phyloP scores from a whole-genome alignment of 1,140 invertebrate genomes.

The Panulirus ornatus region DNA sequence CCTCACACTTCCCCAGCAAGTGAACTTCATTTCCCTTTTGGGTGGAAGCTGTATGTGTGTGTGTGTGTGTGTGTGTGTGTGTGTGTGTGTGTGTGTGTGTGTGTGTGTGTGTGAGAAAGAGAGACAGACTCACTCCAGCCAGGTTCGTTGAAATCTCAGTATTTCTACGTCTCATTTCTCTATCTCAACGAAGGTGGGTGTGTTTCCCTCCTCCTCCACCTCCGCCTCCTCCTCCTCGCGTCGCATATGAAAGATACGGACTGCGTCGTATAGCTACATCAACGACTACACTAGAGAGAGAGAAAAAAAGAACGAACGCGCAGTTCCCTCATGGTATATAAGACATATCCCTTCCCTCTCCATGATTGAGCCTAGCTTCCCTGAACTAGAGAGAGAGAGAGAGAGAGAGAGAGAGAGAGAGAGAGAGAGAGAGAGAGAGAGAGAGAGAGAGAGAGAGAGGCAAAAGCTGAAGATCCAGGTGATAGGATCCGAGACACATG shows the following conservation, averaged over 20 bases:
- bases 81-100: too few relatives aligned
- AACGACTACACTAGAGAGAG: neutral
- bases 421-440: constrained; percentile 42
- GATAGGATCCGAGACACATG: neutral
- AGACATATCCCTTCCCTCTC: neutral
- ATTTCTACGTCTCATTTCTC: too few relatives aligned
- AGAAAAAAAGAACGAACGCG: neutral
- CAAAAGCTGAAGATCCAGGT: neutral
- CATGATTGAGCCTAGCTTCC: neutral
- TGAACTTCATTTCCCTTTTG: too few relatives aligned
- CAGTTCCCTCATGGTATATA: neutral
- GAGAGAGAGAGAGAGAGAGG: constrained; percentile 15
- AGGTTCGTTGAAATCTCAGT: too few relatives aligned
- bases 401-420: constrained; percentile 22
- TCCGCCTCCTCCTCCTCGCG: neutral
- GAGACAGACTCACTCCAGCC: too few relatives aligned
- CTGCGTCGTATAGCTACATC: neutral
- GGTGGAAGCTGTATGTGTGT: too few relatives aligned
- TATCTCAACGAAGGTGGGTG: neutral
- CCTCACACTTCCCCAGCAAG: too few relatives aligned
- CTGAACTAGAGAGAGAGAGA: neutral
- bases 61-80: too few relatives aligned
- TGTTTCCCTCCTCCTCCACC: neutral
- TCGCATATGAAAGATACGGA: neutral
- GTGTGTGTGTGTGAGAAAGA: too few relatives aligned